These are phyloP conservation scores for Tetropium fuscum DNA, from an alignment of 2,888 invertebrate genomes.

Conservation along the genomic window DNA sequence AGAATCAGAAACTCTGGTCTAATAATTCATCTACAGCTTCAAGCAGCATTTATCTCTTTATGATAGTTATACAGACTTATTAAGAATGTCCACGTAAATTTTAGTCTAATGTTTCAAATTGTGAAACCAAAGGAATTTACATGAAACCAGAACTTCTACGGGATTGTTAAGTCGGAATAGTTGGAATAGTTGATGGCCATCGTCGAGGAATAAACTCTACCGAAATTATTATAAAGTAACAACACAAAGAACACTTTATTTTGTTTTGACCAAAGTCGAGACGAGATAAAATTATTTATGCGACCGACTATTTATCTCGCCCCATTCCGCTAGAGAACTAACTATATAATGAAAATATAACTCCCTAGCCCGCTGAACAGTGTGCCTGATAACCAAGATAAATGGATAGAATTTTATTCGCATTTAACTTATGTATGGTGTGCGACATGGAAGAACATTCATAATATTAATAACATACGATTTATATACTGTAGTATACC, in stretches of 20 bases:
- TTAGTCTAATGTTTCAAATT: too few species aligned
- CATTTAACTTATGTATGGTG: too few species aligned
- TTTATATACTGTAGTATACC: too few species aligned
- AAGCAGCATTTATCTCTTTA: too few species aligned
- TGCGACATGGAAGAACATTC: too few species aligned
- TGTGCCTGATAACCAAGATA: slow-evolving; percentile 15
- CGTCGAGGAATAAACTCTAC: background rate
- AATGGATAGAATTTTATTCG: slow-evolving; percentile 20
- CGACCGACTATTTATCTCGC: slow-evolving; percentile 17
- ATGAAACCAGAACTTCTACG: too few species aligned
- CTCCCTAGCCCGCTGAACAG: slow-evolving; percentile 7
- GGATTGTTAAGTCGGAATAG: background rate
- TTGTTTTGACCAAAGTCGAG: slow-evolving; percentile 24
- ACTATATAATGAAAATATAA: slow-evolving; percentile 26
- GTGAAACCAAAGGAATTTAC: too few species aligned
- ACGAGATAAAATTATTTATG: slow-evolving; percentile 21
- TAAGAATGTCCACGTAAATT: too few species aligned
- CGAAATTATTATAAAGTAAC: slow-evolving; percentile 7
- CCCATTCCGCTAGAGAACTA: slow-evolving; percentile 15
- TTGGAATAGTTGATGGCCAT: background rate
- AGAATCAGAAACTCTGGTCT: too few species aligned
- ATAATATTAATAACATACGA: too few species aligned
- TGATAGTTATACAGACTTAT: too few species aligned
- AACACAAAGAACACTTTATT: slow-evolving; percentile 2
- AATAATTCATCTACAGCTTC: too few species aligned